Base-by-base conservation (phyloP, 2,888 invertebrate genomes). In the Itoplectis maculator region DNA sequence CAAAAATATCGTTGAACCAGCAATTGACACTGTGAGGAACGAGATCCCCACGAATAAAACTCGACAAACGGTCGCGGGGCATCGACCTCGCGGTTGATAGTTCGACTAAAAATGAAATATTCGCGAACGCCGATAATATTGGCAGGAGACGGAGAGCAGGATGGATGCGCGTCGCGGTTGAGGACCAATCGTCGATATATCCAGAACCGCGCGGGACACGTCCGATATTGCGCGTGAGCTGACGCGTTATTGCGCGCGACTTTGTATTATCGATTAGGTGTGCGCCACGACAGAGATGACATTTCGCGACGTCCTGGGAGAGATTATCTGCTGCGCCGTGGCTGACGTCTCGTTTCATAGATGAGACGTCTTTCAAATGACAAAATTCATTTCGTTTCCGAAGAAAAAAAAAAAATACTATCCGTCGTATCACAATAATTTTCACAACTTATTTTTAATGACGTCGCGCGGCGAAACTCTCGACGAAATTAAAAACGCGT, bases 401-500 rank as follows among this genome's bases (percentile, higher is more conserved):
- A n/a, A n/a, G n/a, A n/a, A n/a, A n/a, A n/a, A n/a, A n/a, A n/a
- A n/a, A n/a, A n/a, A n/a, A n/a, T n/a, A n/a, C n/a, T n/a, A n/a
- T n/a, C n/a, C n/a, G n/a, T n/a, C n/a, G 35, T 61, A 61, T 61
- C 61, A 61, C 61, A 61, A 61, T 61, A 18, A 18, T 5, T 61
- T 61, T 61, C 8, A 72, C 72, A 47, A 37, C 49, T 15, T 7
- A 9, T 23, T 51, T 40, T 49, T 11, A 56, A 56, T 76, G 56
- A 45, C 29, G 11, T 54, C 65, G 18, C 11, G 66, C 23, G 63
- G 37, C n/a, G 68, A 76, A 61, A 69, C 76, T 49, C 59, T 69
- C 47, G 47, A 47, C 37, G 11, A 45, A 77, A 77, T 77, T 37
- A 51, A 77, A 77, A 77, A 61, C 11, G 18, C 61, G n/a, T 77